These are phyloP conservation scores for Dromius quadrimaculatus DNA, from an alignment of 2,888 invertebrate genomes.

Conservation along the genomic window DNA sequence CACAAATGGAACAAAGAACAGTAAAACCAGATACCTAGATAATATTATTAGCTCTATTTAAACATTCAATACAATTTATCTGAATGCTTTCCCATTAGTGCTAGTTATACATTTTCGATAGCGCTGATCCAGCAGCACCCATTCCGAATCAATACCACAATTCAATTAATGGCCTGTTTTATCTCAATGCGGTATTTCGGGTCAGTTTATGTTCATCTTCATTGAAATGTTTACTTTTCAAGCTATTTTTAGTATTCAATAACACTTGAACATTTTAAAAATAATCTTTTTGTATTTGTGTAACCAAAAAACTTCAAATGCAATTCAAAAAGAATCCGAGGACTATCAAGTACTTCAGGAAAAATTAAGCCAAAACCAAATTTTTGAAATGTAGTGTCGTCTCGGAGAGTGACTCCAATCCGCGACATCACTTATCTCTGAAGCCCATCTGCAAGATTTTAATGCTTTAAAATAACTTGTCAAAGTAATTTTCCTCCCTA, in stretches of 20 bases:
- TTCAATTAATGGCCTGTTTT: constrained; percentile 40
- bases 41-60: no score
- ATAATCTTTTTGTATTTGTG: background rate
- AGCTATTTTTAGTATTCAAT: constrained; percentile 16
- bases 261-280: constrained; percentile 6
- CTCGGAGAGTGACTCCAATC: no score
- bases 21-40: no score
- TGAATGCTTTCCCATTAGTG: constrained; percentile 25
- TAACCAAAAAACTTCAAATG: background rate
- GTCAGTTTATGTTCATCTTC: background rate
- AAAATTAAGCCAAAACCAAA: no score
- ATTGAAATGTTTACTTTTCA: constrained; percentile 6
- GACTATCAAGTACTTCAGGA: no score
- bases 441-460: constrained; percentile 35
- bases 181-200: constrained; percentile 14
- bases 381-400: no score
- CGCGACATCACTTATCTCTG: constrained; percentile 13
- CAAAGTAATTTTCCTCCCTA: constrained; percentile 22
- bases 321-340: no score
- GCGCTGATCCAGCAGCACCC: constrained; percentile 9
- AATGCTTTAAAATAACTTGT: constrained; percentile 16
- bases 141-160: constrained; percentile 41
- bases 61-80: constrained; percentile 30
- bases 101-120: background rate
- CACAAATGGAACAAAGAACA: no score